Conservation (phyloP, 2,797 vertebrate species). For the Lacerta viridis region DNA sequence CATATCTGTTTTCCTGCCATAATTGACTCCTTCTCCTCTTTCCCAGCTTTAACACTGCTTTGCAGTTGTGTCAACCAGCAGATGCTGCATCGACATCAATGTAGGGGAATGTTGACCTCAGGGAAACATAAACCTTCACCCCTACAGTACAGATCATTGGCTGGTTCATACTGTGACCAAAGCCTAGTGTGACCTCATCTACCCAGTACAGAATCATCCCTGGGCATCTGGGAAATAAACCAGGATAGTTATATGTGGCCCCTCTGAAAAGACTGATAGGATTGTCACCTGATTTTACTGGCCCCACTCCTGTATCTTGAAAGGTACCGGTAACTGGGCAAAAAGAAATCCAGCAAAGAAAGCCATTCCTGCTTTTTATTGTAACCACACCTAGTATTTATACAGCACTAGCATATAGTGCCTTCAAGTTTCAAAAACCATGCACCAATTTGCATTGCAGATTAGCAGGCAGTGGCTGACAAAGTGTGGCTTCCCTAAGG, state of each 20-base stretch:
- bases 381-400: neutral
- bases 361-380: too few relatives aligned
- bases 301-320: neutral
- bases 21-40: neutral
- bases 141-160: neutral
- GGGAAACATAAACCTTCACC: neutral
- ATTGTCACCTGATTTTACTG: neutral
- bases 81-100: constrained; percentile 2
- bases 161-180: neutral
- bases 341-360: neutral
- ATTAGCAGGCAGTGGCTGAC: neutral
- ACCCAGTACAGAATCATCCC: neutral
- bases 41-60: neutral
- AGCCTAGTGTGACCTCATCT: neutral
- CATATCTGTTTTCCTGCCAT: neutral
- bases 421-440: neutral
- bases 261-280: too few relatives aligned
- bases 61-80: neutral
- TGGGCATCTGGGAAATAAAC: neutral
- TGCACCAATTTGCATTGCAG: neutral
- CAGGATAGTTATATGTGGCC: neutral
- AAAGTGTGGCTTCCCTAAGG: neutral
- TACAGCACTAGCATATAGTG: neutral
- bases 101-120: constrained; percentile 19
- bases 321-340: neutral